A percentile compares a stretch with the other conserved stretches of the same genome.
Evolutionary conservation across 2,113 vertebrate genomes (phyloP).

Genomic region (Strix uralensis): DNA sequence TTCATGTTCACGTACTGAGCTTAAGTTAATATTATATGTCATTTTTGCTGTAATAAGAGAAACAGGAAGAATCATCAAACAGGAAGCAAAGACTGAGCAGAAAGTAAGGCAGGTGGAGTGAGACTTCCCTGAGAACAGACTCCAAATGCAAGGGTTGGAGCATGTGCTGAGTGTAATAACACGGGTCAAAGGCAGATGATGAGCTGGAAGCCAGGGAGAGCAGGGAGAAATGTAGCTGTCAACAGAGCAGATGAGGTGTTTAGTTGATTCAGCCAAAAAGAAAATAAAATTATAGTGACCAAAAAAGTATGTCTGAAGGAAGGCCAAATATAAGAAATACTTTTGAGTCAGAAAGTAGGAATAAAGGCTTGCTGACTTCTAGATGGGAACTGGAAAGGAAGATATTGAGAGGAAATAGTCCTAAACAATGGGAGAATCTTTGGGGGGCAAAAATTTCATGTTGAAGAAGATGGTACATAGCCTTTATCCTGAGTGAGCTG

Average conservation of each 20-base stretch:
- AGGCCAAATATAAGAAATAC: neutral
- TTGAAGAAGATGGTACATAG: neutral
- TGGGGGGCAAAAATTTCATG: accelerated
- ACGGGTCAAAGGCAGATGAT: neutral
- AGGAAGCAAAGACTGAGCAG: neutral
- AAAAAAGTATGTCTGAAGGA: neutral
- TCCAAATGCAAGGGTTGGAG: neutral
- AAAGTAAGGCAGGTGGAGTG: neutral
- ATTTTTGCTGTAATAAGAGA: neutral
- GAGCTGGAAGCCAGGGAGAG: neutral
- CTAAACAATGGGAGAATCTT: neutral
- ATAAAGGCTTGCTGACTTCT: neutral
- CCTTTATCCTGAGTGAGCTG: neutral
- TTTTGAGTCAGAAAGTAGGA: neutral
- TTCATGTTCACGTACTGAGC: neutral
- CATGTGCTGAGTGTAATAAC: neutral
- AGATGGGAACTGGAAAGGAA: neutral
- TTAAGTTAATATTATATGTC: neutral
- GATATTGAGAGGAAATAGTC: neutral
- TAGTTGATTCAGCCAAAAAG: neutral
- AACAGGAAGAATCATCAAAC: neutral
- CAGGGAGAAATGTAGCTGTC: neutral
- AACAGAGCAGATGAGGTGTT: neutral
- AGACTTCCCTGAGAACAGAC: neutral
- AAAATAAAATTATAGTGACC: neutral